Conservation (phyloP, 2,113 vertebrate genomes). For the Entelurus aequoreus region DNA sequence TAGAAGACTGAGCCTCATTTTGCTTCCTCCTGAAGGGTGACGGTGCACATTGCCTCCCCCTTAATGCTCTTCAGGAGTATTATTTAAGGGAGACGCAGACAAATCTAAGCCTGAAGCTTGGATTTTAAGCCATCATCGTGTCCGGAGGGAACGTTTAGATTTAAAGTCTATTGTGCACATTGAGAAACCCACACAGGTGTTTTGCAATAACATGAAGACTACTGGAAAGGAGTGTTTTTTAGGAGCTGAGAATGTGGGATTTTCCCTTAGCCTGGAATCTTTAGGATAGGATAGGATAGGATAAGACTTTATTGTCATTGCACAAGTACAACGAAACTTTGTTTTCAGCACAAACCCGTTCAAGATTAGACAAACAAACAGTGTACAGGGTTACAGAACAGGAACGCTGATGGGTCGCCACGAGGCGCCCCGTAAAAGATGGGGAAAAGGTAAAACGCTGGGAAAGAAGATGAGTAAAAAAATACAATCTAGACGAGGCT, state of each 20-base stretch:
- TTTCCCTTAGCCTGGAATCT: not conserved
- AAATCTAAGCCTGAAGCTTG: conserved; percentile 33
- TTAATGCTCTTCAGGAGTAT: conserved; percentile 37
- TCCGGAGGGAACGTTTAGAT: conserved; percentile 49
- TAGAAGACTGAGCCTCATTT: conserved; percentile 20
- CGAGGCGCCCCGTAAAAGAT: too few relatives aligned
- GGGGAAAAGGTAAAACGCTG: too few relatives aligned
- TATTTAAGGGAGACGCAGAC: conserved; percentile 41
- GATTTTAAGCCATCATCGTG: conserved; percentile 43
- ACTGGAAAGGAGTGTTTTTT: conserved; percentile 9
- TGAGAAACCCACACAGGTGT: conserved; percentile 55
- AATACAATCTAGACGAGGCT: too few relatives aligned
- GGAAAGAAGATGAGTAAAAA: too few relatives aligned
- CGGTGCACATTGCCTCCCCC: conserved; percentile 28
- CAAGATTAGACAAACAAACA: too few relatives aligned
- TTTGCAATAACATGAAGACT: not conserved
- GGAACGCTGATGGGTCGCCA: too few relatives aligned
- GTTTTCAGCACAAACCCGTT: too few relatives aligned
- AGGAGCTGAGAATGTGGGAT: conserved; percentile 42
- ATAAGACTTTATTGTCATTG: too few relatives aligned
- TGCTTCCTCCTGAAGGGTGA: conserved; percentile 26
- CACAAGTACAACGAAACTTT: too few relatives aligned
- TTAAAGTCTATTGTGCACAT: conserved; percentile 57
- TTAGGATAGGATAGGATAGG: too few relatives aligned
- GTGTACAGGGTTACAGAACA: too few relatives aligned